Conservation (phyloP, 2,888 invertebrate genomes). For the Hermaeophaga mercurialis region DNA sequence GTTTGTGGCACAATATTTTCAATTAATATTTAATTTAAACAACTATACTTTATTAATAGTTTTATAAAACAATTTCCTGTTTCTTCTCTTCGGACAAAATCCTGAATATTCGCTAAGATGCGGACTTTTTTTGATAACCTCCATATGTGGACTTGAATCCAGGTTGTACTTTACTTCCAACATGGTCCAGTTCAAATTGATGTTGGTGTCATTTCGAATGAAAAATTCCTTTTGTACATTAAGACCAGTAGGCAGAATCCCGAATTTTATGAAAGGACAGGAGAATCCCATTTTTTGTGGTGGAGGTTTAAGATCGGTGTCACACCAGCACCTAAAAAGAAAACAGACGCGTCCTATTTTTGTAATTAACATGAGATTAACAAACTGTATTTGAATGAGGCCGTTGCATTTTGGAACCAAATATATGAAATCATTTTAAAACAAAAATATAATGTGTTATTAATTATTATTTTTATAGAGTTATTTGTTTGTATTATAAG, state of each 20-base stretch:
- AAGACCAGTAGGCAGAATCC: constrained; percentile 41
- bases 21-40: not conserved
- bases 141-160: constrained; percentile 32
- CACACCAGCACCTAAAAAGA: constrained; percentile 16
- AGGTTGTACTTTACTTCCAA: constrained; percentile 45
- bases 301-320: not conserved
- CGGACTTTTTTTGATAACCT: constrained; percentile 27
- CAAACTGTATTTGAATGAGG: no score
- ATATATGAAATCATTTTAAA: no score
- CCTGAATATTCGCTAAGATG: constrained; percentile 28
- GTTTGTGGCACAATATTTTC: not conserved
- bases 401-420: no score
- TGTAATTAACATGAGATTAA: no score
- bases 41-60: constrained; percentile 30
- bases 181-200: constrained; percentile 45
- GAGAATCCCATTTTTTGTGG: constrained; percentile 38
- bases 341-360: no score
- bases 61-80: constrained; percentile 30
- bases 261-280: constrained; percentile 44
- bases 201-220: constrained; percentile 40
- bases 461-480: no score
- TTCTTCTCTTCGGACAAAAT: constrained; percentile 11
- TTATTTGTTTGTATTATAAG: no score
- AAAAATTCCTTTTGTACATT: constrained; percentile 39
- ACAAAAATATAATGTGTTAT: no score